Evolutionary conservation across 2,888 invertebrate species (phyloP), one percentile per base, ranked within the genome.

Genomic region (Drepana falcataria): DNA sequence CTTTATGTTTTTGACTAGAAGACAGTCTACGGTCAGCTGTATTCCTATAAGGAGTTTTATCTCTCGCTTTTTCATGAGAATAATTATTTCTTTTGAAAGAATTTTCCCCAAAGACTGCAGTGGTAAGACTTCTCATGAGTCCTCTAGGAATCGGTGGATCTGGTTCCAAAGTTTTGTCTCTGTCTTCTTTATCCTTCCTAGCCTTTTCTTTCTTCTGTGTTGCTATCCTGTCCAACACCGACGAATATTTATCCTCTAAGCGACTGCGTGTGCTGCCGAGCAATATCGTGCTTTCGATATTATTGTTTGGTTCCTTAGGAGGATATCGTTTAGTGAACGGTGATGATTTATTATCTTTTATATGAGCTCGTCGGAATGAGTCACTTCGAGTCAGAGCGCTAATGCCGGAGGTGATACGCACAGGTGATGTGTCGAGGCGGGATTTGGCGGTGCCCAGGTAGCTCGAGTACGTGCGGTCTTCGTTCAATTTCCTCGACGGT

Each of bases 201-300:
- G 92, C 91, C 51, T 85, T 86, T 65, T 93, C 91, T 60, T 93
- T 91, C 72, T 92, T 92, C 66, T 93, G 89, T 51, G 81, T 79
- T 35, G 95, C 94, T 65, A 95, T 93, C 72, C 93, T 93, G 73
- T 96, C 95, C 69, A 96, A 85, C 35, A 96, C 93, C 33, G 95
- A 93, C 1, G 95, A 94, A 83, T 96, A 96, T 82, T 96, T 96
- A 76, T 96, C 95, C 86, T 96, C 95, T 68, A 95, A 86, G 33
- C 95, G 93, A 59, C 92, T 93, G 53, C 95, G 92, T 35, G 95
- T 94, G 58, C 87, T 87, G 49, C 93, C 93, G 77, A 92, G 76
- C 65, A 75, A 69, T 66, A 85, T 75, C 9, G 81, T 74, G 59
- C 65, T 77, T 59, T 90, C 88, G 62, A 88, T 81, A 69, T 87